These are phyloP conservation scores for Petaurus breviceps DNA, from an alignment of 2,113 vertebrate genomes.

Conservation along the genomic window DNA sequence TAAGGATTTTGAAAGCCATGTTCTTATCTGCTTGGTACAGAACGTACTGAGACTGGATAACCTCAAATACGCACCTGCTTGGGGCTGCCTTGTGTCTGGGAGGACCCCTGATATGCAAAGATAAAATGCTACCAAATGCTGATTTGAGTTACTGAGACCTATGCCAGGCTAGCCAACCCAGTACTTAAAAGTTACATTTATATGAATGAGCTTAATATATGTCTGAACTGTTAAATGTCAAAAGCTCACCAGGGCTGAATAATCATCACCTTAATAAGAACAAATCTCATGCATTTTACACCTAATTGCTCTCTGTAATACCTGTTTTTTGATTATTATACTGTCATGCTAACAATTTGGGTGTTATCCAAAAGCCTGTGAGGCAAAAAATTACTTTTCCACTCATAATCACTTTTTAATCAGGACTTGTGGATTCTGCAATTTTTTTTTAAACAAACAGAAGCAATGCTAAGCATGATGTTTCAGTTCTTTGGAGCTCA, in stretches of 20 bases:
- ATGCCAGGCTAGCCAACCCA: not conserved
- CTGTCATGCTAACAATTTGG: not conserved
- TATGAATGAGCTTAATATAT: not conserved
- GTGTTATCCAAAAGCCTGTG: not conserved
- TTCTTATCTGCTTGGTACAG: not conserved
- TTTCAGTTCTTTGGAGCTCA: not conserved
- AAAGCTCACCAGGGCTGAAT: not conserved
- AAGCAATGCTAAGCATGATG: not conserved
- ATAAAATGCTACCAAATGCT: not conserved
- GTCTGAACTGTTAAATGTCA: not conserved
- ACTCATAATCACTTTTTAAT: not conserved
- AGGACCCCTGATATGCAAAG: not conserved
- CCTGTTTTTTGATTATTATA: not conserved
- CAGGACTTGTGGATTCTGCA: not conserved
- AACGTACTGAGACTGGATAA: not conserved
- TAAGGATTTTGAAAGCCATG: not conserved
- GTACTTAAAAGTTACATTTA: constrained; percentile 1
- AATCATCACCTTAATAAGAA: not conserved
- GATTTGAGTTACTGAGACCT: not conserved
- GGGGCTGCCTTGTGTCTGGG: not conserved
- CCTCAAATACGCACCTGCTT: not conserved
- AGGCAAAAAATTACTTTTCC: constrained; percentile 16
- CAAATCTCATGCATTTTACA: not conserved
- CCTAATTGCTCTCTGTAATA: not conserved
- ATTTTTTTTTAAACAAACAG: not conserved